Evolutionary conservation across 2,113 vertebrate genomes (phyloP).

Genomic region (Scopus umbretta): DNA sequence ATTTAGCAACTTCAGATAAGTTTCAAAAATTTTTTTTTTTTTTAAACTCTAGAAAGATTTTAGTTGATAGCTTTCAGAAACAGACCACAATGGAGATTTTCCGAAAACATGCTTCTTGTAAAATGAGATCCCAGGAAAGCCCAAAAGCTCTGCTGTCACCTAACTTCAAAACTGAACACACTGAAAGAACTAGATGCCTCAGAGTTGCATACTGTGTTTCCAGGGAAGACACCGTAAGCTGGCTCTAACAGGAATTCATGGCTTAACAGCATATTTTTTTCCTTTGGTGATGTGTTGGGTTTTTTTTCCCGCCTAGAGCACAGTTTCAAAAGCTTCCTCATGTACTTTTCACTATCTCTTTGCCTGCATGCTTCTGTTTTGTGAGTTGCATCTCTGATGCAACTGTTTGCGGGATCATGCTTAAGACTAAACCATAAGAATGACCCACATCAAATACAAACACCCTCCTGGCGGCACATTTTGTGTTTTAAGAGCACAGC

Average conservation of each 20-base stretch:
- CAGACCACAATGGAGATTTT: neutral
- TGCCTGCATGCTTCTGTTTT: neutral
- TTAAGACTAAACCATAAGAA: neutral
- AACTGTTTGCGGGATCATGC: accelerated
- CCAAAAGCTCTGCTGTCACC: neutral
- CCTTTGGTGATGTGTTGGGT: accelerated
- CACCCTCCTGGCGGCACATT: accelerated
- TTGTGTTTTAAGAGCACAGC: neutral
- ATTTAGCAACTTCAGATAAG: neutral
- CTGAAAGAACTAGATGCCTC: neutral
- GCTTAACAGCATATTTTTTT: neutral
- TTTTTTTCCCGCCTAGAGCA: accelerated
- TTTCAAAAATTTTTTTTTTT: neutral
- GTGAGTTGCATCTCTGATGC: neutral
- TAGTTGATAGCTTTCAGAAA: neutral
- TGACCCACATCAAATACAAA: accelerated
- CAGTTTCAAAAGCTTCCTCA: neutral
- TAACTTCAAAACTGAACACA: neutral
- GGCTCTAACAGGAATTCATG: neutral
- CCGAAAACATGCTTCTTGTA: neutral
- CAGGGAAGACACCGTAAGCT: neutral
- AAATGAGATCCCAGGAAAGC: neutral
- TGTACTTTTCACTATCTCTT: neutral
- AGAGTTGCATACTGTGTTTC: accelerated
- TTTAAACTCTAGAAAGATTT: neutral